Base-by-base conservation (phyloP, 2,113 vertebrate genomes). In the Laticauda laticaudata region DNA sequence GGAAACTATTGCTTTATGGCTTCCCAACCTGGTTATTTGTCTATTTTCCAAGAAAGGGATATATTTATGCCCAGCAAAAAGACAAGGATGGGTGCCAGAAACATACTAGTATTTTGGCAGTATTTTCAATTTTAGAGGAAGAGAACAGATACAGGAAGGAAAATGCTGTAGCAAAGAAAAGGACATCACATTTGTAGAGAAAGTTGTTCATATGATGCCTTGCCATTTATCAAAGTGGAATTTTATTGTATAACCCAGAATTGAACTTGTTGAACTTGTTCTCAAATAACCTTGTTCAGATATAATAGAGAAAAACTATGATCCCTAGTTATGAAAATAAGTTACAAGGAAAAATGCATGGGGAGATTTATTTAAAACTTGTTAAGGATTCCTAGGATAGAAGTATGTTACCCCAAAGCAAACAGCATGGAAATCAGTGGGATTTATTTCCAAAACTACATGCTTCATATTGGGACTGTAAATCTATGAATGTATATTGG, bases 401-500 rank as follows among this genome's bases (percentile, higher is more conserved):
- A 39, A 61, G 21, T 24, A 86, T 18, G 20, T 15, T 39, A 53
- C n/a, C 14, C 29, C 55, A 48, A 64, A 59, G n/a, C 88, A 54
- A 92, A 51, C 3, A 34, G n/a, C 54, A 51, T 5, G 61, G 55
- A 90, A 54, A 61, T 87, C 81, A 64, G 3, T 53, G 11, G n/a
- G 48, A 61, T 86, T 90, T 59, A 53, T 57, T 90, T 89, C 54
- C 64, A 90, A 54, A 90, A 21, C 88, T 61, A 45, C 87, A 92
- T 92, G 87, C 87, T 81, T 92, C 54, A 92, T 92, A 64, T 90
- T 87, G 89, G 81, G 81, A n/a, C 51, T 93, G 55, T 93, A 90
- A 90, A 93, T 90, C 89, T 86, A 87, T 90, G 81, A 43, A 90
- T 93, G 88, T 34, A 85, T 90, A 93, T 90, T 93, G 88, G 88